These are phyloP conservation scores for Sturnus vulgaris DNA, from an alignment of 2,113 vertebrate genomes.

Conservation along the genomic window DNA sequence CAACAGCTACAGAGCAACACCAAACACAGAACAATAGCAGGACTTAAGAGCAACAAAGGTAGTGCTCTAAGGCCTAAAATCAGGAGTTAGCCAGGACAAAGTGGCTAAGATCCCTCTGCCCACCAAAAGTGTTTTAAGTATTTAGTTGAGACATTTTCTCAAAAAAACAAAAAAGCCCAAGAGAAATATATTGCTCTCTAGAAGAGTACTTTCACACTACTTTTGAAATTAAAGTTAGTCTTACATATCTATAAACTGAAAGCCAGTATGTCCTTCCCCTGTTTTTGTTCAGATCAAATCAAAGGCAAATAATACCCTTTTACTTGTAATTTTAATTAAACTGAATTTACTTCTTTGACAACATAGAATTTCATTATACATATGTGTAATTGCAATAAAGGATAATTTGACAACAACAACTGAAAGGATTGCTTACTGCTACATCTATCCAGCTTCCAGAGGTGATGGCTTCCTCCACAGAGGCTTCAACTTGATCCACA, in stretches of 20 bases:
- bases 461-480: constrained; percentile 90
- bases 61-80: neutral
- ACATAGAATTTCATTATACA: neutral
- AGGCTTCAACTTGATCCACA: constrained; percentile 93
- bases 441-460: constrained; percentile 89
- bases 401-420: neutral
- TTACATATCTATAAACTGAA: neutral
- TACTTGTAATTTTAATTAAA: neutral
- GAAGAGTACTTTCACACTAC: neutral
- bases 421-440: constrained; percentile 73
- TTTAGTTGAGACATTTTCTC: neutral
- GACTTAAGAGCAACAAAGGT: neutral
- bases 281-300: neutral
- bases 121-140: accelerated
- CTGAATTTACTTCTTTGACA: neutral
- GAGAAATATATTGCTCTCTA: neutral
- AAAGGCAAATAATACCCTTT: neutral
- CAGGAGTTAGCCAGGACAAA: neutral
- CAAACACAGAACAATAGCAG: neutral
- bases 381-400: neutral
- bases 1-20: neutral
- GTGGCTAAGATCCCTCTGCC: neutral
- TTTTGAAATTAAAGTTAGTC: neutral
- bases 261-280: neutral
- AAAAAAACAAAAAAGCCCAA: accelerated